Evolutionary conservation across 2,888 invertebrate genomes (phyloP).

Genomic region (Aricia artaxerxes): DNA sequence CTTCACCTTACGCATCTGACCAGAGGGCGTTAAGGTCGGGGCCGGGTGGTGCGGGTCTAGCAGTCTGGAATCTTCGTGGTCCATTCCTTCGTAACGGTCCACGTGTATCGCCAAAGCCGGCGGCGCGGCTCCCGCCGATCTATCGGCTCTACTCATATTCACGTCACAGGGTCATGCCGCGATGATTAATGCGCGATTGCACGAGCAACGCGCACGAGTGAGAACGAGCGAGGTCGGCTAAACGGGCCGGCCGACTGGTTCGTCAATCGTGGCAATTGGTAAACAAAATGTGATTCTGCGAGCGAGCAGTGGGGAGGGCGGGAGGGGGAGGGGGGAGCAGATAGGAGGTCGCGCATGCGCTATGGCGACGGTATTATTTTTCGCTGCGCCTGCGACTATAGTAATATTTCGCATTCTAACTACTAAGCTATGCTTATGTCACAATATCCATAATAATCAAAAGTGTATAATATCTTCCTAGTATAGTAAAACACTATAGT

Average conservation of each 20-base stretch:
- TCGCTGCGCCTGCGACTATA: conserved; percentile 85
- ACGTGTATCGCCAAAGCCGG: conserved; percentile 72
- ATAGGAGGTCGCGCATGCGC: conserved; percentile 91
- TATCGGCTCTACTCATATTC: conserved; percentile 72
- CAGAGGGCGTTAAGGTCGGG: conserved; percentile 70
- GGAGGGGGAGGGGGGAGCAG: conserved; percentile 85
- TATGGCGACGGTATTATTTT: conserved; percentile 78
- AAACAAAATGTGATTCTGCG: conserved; percentile 71
- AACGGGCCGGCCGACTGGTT: conserved; percentile 72
- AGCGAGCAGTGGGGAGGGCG: conserved; percentile 58
- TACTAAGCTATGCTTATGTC: background rate
- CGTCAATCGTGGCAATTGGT: conserved; percentile 77
- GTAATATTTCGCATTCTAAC: background rate
- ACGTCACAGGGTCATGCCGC: conserved; percentile 76
- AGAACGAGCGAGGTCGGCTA: conserved; percentile 92
- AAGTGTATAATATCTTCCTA: too few species aligned
- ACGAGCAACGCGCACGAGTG: conserved; percentile 68
- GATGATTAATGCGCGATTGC: conserved; percentile 69
- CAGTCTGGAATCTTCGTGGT: conserved; percentile 68
- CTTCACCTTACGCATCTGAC: conserved; percentile 77
- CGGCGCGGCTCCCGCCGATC: conserved; percentile 67
- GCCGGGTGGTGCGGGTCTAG: conserved; percentile 60
- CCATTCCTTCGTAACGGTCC: conserved; percentile 64
- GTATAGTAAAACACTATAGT: too few species aligned
- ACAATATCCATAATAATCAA: background rate